Percentiles rank a stretch among this genome's conserved stretches.
phyloP scores from a whole-genome alignment of 2,113 vertebrate genomes.

The Megaceryle torquata region DNA sequence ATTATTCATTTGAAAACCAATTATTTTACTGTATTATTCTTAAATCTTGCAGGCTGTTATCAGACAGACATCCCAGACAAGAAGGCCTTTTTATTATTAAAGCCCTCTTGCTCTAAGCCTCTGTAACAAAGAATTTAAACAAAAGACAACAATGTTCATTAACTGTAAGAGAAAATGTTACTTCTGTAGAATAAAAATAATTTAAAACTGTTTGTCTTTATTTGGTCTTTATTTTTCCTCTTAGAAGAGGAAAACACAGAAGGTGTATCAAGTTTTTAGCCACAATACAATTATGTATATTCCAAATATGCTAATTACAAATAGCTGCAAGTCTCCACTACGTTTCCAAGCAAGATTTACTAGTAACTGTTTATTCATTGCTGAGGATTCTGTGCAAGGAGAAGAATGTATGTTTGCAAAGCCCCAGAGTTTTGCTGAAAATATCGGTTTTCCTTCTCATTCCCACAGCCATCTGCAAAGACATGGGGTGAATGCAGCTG shows the following conservation, averaged over 20 bases:
- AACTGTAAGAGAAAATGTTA: background rate
- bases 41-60: slow-evolving; percentile 9
- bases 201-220: slow-evolving; percentile 1
- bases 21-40: slow-evolving; percentile 40
- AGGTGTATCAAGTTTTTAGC: background rate
- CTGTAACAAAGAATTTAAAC: slow-evolving; percentile 34
- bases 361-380: background rate
- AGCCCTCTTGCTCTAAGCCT: slow-evolving; percentile 16
- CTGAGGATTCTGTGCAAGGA: background rate
- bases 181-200: background rate
- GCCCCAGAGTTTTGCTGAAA: background rate
- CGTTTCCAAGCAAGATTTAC: background rate
- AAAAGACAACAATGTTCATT: slow-evolving; percentile 37
- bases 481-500: background rate
- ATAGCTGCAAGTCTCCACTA: background rate
- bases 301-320: background rate
- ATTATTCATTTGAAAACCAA: slow-evolving; percentile 11
- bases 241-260: background rate
- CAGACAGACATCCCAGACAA: slow-evolving; percentile 22
- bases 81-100: background rate
- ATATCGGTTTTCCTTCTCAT: background rate
- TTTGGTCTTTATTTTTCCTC: background rate
- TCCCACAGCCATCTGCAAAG: background rate
- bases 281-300: background rate
- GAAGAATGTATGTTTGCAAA: background rate